These are phyloP conservation scores for Chloromyia formosa DNA, from an alignment of 2,888 invertebrate species.

Conservation along the genomic window DNA sequence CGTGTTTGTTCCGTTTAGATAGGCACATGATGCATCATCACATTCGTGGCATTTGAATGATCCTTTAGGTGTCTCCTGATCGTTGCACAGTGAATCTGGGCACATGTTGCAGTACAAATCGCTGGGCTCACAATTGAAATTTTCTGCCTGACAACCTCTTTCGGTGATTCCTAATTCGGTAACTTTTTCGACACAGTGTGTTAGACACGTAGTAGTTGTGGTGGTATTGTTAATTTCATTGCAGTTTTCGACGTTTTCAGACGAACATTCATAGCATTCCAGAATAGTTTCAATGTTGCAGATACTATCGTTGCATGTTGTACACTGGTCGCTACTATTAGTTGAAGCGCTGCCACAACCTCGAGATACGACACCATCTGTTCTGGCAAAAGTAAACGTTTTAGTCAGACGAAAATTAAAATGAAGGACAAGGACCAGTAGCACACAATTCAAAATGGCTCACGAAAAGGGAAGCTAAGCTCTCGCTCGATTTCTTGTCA, in stretches of 20 bases:
- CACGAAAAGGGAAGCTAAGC: too few species aligned
- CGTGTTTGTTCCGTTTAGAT: neutral
- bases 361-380: constrained; percentile 1
- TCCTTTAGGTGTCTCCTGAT: neutral
- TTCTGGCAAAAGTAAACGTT: neutral
- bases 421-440: too few species aligned
- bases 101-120: constrained; percentile 14
- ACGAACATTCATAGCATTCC: constrained; percentile 57
- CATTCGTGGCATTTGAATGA: constrained; percentile 19
- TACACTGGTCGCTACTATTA: constrained; percentile 47
- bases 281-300: constrained; percentile 55
- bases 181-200: neutral
- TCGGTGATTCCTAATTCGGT: neutral
- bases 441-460: too few species aligned
- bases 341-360: constrained; percentile 37
- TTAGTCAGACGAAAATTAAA: too few species aligned
- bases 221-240: constrained; percentile 51
- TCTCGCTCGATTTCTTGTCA: too few species aligned
- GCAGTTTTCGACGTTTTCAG: constrained; percentile 54
- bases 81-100: neutral
- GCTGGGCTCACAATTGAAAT: neutral
- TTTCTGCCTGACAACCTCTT: constrained; percentile 8
- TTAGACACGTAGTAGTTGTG: constrained; percentile 53
- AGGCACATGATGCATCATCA: neutral
- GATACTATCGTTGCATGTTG: constrained; percentile 53